Evolutionary conservation across 1,140 invertebrate genomes (phyloP).

Genomic region (Drosophila asahinai): DNA sequence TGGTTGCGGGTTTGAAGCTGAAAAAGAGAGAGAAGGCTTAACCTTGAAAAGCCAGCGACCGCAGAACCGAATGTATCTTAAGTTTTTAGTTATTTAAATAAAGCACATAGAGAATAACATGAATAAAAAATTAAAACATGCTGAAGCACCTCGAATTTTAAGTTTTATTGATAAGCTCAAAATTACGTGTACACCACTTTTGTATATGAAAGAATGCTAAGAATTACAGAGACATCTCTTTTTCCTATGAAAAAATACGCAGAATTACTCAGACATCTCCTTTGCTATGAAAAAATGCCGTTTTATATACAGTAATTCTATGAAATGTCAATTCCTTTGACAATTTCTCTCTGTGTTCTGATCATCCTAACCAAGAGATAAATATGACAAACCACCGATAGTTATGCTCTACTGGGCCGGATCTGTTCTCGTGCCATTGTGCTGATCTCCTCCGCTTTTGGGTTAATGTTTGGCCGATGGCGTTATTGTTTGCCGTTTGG

Average conservation of each 20-base stretch:
- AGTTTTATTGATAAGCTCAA: too few species aligned
- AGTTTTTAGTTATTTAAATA: slow-evolving; percentile 12
- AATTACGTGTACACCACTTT: too few species aligned
- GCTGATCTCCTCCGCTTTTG: slow-evolving; percentile 6
- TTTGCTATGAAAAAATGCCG: too few species aligned
- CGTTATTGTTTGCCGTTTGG: slow-evolving; percentile 33
- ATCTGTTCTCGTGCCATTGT: slow-evolving; percentile 21
- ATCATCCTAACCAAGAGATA: background rate
- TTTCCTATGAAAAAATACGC: too few species aligned
- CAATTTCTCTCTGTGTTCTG: background rate
- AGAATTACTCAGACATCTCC: too few species aligned
- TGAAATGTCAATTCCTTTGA: background rate
- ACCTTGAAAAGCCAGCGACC: slow-evolving; percentile 56
- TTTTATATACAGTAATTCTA: too few species aligned
- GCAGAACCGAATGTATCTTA: slow-evolving; percentile 34
- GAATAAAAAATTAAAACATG: too few species aligned
- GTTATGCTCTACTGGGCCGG: slow-evolving; percentile 46
- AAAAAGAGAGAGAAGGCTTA: slow-evolving; percentile 34
- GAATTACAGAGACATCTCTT: too few species aligned
- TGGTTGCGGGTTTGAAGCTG: slow-evolving; percentile 9
- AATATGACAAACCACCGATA: slow-evolving; percentile 29
- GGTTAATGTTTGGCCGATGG: slow-evolving; percentile 26
- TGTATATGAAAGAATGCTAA: too few species aligned
- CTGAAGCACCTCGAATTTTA: too few species aligned
- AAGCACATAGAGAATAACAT: background rate